These are phyloP conservation scores for Corbicula japonica DNA, from an alignment of 2,888 invertebrate species.

Conservation along the genomic window DNA sequence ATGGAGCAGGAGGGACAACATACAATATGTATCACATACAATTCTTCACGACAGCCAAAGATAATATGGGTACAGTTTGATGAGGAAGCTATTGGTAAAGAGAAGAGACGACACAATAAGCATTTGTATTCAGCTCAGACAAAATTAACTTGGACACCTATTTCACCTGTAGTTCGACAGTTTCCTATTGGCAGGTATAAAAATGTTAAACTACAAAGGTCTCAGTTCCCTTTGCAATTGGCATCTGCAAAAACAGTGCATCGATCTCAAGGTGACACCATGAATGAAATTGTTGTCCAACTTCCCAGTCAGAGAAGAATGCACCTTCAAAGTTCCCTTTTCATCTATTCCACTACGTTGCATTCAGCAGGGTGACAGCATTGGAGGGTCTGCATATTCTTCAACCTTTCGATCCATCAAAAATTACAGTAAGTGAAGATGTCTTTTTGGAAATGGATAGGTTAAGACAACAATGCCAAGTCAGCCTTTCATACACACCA, in stretches of 20 bases:
- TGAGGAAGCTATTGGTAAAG: conserved; percentile 7
- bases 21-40: conserved; percentile 10
- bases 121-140: conserved; percentile 9
- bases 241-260: conserved; percentile 33
- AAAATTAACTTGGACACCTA: conserved; percentile 29
- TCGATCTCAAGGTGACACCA: conserved; percentile 30
- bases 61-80: conserved; percentile 28
- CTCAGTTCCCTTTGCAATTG: conserved; percentile 26
- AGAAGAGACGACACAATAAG: conserved; percentile 19
- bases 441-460: conserved; percentile 50
- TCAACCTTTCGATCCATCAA: conserved; percentile 3
- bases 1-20: conserved; percentile 41
- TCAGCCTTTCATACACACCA: background rate
- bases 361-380: conserved; percentile 27
- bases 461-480: no score
- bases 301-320: conserved; percentile 11
- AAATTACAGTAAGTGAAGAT: conserved; percentile 21
- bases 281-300: conserved; percentile 7
- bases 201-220: conserved; percentile 9
- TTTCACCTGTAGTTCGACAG: conserved; percentile 10
- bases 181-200: conserved; percentile 34
- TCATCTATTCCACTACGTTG: no score
- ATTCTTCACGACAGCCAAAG: background rate
- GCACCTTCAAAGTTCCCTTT: no score
- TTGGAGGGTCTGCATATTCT: background rate